These are phyloP conservation scores for Sesamia inferens DNA, from an alignment of 2,888 invertebrate species.

Conservation along the genomic window DNA sequence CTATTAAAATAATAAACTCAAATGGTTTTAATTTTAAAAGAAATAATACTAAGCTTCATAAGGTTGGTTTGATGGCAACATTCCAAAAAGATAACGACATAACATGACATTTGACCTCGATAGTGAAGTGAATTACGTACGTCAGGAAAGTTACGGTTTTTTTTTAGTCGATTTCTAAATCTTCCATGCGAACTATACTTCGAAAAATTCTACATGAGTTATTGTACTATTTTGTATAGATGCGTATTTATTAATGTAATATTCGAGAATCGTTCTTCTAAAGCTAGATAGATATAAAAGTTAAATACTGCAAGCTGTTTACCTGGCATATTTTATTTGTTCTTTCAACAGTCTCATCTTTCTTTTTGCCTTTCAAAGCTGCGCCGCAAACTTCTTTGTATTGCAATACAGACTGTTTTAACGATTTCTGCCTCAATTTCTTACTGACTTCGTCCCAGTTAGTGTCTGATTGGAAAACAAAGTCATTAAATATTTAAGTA, in stretches of 20 bases:
- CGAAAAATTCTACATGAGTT: neutral
- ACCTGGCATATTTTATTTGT: slow-evolving; percentile 88
- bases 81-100: slow-evolving; percentile 19
- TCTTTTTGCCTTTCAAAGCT: slow-evolving; percentile 85
- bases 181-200: too few species aligned
- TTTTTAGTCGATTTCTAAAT: slow-evolving; percentile 47
- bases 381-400: slow-evolving; percentile 84
- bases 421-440: slow-evolving; percentile 81
- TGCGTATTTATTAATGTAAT: neutral
- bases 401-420: slow-evolving; percentile 80
- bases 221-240: neutral
- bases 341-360: slow-evolving; percentile 83
- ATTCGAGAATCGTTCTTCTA: neutral
- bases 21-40: neutral
- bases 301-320: slow-evolving; percentile 57
- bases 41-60: neutral
- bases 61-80: slow-evolving; percentile 38
- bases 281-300: neutral
- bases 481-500: neutral
- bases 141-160: slow-evolving; percentile 39
- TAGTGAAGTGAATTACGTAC: neutral
- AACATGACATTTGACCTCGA: slow-evolving; percentile 42
- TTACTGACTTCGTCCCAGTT: slow-evolving; percentile 82
- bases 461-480: slow-evolving; percentile 69
- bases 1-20: neutral